Conservation (phyloP, 2,113 vertebrate species). For the Istiophorus platypterus region DNA sequence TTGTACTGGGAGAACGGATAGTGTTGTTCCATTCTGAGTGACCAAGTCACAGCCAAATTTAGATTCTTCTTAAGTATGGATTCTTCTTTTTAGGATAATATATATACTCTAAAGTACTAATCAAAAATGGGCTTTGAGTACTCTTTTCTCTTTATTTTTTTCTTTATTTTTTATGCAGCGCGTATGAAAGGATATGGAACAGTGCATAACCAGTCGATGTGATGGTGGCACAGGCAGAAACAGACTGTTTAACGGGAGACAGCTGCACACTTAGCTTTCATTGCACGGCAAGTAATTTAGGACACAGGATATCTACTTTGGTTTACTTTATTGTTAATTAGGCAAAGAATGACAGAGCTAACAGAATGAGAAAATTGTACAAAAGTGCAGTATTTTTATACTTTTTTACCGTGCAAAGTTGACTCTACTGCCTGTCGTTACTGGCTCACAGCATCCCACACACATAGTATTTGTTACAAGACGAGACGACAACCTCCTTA, state of each 20-base stretch:
- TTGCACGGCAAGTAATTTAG: conserved; percentile 34
- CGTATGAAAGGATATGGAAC: conserved; percentile 1
- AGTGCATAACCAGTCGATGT: background rate
- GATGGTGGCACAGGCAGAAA: conserved; percentile 27
- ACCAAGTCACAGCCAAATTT: conserved; percentile 1
- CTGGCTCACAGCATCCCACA: conserved; percentile 23
- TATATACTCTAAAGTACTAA: background rate
- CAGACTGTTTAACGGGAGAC: conserved; percentile 23
- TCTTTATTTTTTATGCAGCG: background rate
- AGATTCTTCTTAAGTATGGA: no score
- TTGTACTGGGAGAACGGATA: background rate
- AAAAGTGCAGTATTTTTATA: background rate
- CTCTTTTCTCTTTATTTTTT: conserved; percentile 18
- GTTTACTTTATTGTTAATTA: conserved; percentile 21
- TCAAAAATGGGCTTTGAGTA: background rate
- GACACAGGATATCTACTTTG: conserved; percentile 5
- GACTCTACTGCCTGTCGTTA: background rate
- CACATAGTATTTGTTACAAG: conserved; percentile 1
- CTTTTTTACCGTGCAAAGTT: background rate
- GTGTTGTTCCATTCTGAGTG: conserved; percentile 15
- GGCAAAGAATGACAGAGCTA: background rate
- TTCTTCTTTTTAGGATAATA: conserved; percentile 25
- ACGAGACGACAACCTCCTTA: conserved; percentile 17
- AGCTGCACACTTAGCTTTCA: conserved; percentile 35
- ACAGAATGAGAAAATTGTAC: conserved; percentile 3